These are phyloP conservation scores for Sisor rabdophorus DNA, from an alignment of 2,113 vertebrate species.

Conservation along the genomic window DNA sequence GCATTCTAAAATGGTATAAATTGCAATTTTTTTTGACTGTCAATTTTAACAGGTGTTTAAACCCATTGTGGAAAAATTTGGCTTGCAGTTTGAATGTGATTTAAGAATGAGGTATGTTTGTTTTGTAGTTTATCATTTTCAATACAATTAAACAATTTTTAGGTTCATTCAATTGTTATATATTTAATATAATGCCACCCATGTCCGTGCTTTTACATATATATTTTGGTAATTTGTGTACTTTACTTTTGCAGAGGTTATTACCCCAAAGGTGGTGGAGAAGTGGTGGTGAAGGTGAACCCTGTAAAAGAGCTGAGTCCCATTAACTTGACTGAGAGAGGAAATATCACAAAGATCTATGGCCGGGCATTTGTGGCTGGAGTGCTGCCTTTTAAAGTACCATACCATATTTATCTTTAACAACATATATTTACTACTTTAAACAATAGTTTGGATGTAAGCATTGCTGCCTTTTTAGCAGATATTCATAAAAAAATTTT, in stretches of 20 bases:
- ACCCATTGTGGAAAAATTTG: conserved; percentile 87
- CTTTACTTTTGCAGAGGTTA: conserved; percentile 77
- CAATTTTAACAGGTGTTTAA: conserved; percentile 82
- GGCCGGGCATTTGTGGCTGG: conserved; percentile 92
- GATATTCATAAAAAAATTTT: neutral
- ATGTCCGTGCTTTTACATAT: neutral
- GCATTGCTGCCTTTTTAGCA: no score
- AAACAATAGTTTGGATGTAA: neutral
- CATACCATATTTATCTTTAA: neutral
- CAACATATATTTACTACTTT: neutral
- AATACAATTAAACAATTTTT: neutral
- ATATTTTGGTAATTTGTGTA: neutral
- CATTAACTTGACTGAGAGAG: conserved; percentile 82
- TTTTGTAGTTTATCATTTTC: neutral
- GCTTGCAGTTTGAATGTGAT: conserved; percentile 84
- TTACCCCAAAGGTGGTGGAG: conserved; percentile 93
- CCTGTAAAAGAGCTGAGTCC: conserved; percentile 85
- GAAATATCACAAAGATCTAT: conserved; percentile 88
- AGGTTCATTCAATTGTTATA: no score
- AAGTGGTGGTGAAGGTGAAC: conserved; percentile 77
- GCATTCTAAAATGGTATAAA: neutral
- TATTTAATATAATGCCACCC: neutral
- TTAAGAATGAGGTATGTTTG: conserved; percentile 83
- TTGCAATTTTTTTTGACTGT: neutral
- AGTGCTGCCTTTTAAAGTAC: conserved; percentile 87